These are phyloP conservation scores for Phymorhynchus buccinoides DNA, from an alignment of 1,140 invertebrate species.

Conservation along the genomic window DNA sequence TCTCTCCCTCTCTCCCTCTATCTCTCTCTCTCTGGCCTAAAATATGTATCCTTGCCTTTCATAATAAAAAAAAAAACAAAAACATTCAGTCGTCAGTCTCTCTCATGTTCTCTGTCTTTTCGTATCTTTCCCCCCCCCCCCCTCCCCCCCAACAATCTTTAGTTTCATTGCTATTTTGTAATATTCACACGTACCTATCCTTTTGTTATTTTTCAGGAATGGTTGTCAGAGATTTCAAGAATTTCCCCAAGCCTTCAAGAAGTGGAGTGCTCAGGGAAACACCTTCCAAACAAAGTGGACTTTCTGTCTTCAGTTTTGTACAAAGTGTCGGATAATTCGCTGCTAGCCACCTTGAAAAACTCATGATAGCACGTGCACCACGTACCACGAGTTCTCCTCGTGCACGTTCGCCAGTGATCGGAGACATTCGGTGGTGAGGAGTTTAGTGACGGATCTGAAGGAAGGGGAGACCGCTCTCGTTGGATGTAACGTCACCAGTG, in stretches of 20 bases:
- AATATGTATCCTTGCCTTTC: too few relatives aligned
- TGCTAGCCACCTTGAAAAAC: not conserved
- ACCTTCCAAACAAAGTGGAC: not conserved
- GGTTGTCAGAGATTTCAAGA: slow-evolving; percentile 19
- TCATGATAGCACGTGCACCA: not conserved
- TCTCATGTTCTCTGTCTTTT: too few relatives aligned
- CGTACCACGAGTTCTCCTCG: slow-evolving; percentile 33
- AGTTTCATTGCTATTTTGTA: too few relatives aligned
- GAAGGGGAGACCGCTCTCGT: not conserved
- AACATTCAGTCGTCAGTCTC: too few relatives aligned
- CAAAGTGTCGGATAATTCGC: slow-evolving; percentile 8
- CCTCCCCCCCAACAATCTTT: too few relatives aligned
- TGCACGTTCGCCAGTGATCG: not conserved
- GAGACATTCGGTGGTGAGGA: not conserved
- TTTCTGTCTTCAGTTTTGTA: slow-evolving; percentile 2
- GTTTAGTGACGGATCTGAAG: slow-evolving; percentile 12
- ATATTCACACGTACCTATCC: too few relatives aligned
- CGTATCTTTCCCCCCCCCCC: too few relatives aligned
- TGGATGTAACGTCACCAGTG: slow-evolving; percentile 25
- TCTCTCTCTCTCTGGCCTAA: too few relatives aligned
- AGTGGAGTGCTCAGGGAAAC: slow-evolving; percentile 24
- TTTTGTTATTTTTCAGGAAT: too few relatives aligned
- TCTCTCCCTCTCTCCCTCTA: too few relatives aligned
- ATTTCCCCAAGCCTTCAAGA: slow-evolving; percentile 22
- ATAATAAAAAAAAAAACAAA: too few relatives aligned